Base-by-base conservation (phyloP, 2,888 invertebrate genomes). In the Frankliniella intonsa region DNA sequence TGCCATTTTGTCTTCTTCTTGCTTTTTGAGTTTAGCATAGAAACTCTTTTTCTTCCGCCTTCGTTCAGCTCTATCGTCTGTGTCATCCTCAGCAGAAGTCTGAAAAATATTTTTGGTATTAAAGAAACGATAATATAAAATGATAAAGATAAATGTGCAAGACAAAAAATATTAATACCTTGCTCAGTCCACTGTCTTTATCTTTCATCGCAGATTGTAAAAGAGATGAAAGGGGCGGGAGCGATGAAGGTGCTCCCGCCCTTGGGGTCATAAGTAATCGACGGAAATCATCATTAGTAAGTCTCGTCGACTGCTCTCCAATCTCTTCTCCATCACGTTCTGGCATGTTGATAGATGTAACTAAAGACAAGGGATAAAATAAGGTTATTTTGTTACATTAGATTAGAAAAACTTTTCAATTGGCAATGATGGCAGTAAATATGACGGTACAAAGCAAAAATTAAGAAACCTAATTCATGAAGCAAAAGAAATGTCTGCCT, bases 261-360 rank as follows among this genome's bases (percentile, higher is more conserved):
- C 97, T 91, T 0, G 99, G 98, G 0, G 98, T 98, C 94, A 98
- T 98, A 85, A 99, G 89, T 81, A 99, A 89, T 87, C 97, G 97
- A 82, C 98, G 92, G 87, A 99, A 99, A 89, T 99, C 99, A 87
- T 97, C 98, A 90, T 99, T 99, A 12, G 98, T 98, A 82, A 99
- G 90, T 85, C 95, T 91, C 86, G 94, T 94, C 0, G 95, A 95
- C 84, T 90, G 89, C 83, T 90, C 90, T 86, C 87, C 88, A 82
- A 88, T 87, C 81, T 90, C 90, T 81, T 76, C 62, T 62, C 62
- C 62, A 17, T 62, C 62, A 62, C 62, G 62, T 22, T 76, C 69
- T 25, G 69, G 69, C 69, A 76, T 76, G 25, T 25, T 76, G 69
- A 1, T 25, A 1, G 19, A 69, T 69, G 22, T 1, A 69, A 22